Percentiles rank a stretch among this genome's conserved stretches.
phyloP scores from a whole-genome alignment of 2,113 vertebrate species.

The Rhegmatorhina hoffmannsi region DNA sequence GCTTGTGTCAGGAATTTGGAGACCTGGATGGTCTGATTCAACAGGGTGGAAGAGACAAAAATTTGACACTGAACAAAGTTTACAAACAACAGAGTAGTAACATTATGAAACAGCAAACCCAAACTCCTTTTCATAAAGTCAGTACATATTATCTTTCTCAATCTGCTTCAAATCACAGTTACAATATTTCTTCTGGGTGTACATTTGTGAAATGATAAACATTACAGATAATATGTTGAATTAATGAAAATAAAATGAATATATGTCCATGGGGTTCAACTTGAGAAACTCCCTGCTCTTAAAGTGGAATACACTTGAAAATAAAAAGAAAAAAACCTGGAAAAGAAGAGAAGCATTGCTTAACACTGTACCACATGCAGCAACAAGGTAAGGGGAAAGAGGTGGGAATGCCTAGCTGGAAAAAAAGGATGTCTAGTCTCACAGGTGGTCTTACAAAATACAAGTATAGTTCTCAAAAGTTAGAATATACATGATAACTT shows the following conservation, averaged over 20 bases:
- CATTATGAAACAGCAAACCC: background rate
- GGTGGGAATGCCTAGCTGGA: background rate
- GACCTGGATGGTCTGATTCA: background rate
- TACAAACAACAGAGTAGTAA: background rate
- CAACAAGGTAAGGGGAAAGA: background rate
- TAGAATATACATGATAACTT: background rate
- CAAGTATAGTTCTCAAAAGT: background rate
- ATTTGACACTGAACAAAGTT: background rate
- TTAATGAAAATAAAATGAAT: background rate
- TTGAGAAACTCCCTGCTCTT: background rate
- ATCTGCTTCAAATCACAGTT: background rate
- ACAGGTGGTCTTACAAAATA: background rate
- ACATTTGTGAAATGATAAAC: background rate
- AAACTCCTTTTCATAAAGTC: background rate
- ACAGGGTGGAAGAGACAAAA: background rate
- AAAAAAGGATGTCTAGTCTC: background rate
- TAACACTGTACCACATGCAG: background rate
- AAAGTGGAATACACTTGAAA: background rate
- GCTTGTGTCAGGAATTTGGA: background rate
- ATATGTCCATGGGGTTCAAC: background rate
- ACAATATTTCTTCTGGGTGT: background rate
- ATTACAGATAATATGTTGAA: background rate
- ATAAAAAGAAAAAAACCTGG: background rate
- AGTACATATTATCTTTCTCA: background rate
- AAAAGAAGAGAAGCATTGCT: background rate